A percentile compares a stretch with the other conserved stretches of the same genome.
Conservation (phyloP, 2,888 invertebrate genomes). For the Operophtera brumata region DNA sequence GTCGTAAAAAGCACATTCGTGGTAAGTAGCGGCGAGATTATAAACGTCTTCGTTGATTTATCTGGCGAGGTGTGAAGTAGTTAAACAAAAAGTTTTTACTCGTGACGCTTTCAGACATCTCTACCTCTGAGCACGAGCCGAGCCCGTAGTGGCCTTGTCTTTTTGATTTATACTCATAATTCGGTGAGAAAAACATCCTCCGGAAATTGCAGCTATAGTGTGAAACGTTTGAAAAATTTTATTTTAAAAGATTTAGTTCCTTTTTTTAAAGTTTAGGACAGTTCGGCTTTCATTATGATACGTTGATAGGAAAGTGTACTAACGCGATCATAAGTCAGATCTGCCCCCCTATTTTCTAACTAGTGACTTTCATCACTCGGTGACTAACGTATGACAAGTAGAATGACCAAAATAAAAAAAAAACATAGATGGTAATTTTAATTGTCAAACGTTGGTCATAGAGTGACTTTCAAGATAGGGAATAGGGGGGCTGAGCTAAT, state of each 20-base stretch:
- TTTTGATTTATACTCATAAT: constrained; percentile 20
- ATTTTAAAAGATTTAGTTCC: background rate
- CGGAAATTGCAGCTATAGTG: constrained; percentile 8
- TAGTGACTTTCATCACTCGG: too few species aligned
- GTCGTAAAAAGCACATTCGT: constrained; percentile 16
- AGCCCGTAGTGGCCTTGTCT: constrained; percentile 8
- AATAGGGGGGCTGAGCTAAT: too few species aligned
- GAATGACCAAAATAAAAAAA: too few species aligned
- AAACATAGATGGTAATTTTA: too few species aligned
- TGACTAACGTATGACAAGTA: too few species aligned
- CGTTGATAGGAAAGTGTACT: too few species aligned
- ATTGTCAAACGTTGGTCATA: too few species aligned
- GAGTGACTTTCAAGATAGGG: too few species aligned
- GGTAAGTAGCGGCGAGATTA: constrained; percentile 9
- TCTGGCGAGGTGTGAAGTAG: constrained; percentile 13
- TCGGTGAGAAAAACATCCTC: constrained; percentile 21
- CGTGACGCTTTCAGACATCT: background rate
- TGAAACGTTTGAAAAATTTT: constrained; percentile 3
- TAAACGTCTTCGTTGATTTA: constrained; percentile 14
- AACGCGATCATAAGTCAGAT: too few species aligned
- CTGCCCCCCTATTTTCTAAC: too few species aligned
- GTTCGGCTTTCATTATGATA: too few species aligned
- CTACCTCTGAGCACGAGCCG: background rate
- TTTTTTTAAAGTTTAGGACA: background rate
- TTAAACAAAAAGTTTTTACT: constrained; percentile 12